Evolutionary conservation across 2,797 vertebrate species (phyloP), one percentile per base, ranked within the genome.

Genomic region (Acanthurus lineatus): DNA sequence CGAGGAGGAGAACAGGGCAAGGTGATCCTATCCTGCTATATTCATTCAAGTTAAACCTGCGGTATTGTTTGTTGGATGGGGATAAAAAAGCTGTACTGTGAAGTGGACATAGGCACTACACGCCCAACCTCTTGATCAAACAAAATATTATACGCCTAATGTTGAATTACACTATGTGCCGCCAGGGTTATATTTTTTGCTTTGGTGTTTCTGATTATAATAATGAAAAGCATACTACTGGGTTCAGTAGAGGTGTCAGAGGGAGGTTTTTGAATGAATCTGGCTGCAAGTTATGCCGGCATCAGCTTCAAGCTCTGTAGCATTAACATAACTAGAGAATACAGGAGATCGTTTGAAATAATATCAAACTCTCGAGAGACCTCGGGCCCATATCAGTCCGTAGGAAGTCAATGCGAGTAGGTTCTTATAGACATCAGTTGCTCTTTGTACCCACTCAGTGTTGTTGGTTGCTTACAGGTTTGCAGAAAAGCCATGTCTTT

Each of bases 1-100:
- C 38, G 59, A 63, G 67, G 63, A 82, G 77, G 73, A 79, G 59
- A 35, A 35, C 32, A 81, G 65, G 71, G 67, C 68, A 73, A 87
- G 85, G 73, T 79, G 86, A 88, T 86, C 80, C 74, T 72, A 79
- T 90, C 75, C 80, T 56, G 70, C 82, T 79, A 52, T 83, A 79
- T 89, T 89, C 68, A 89, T 87, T 84, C 82, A 53, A 91, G 84
- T 76, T 82, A 79, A 82, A 88, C 90, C 77, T 56, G 74, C 51
- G 54, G 47, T 73, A 64, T 81, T 86, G 86, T 81, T 85, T 74
- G 71, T 63, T 47, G 20, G 74, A 25, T 65, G 57, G 59, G 65
- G 81, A 59, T 69, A 35, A 63, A 66, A 79, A 79, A 84, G 61
- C 56, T 25, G 35, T 32, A 19, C 61, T 58, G 67, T 79, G 64